Base-by-base conservation (phyloP, 1,140 invertebrate genomes). In the Eumeta japonica region DNA sequence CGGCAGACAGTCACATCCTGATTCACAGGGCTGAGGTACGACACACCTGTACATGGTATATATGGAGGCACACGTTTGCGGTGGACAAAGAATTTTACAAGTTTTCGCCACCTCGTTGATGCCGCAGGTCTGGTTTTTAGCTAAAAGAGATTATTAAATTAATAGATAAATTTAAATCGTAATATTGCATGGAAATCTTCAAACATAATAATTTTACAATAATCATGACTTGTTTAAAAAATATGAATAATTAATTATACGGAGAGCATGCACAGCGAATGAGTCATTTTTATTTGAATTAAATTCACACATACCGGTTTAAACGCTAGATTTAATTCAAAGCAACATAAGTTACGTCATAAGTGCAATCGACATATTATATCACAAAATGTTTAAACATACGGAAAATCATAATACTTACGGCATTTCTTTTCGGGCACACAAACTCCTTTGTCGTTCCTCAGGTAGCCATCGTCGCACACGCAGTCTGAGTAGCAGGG, bases 401-500 rank as follows among this genome's bases (percentile, higher is more conserved):
- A 24, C 20, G 20, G 5, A 24, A 24, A 7, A 7, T 24, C 20
- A 24, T 7, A 24, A 16, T 5, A 32, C 41, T 42, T 41, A 48
- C 48, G 43, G 31, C 56, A 59, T 13, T 56, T 18, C 13, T 37
- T 37, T 17, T 39, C 37, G 0, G 33, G 34, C 9, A 63, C 50
- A 31, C 58, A 63, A 0, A 43, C 29, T 4, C 49, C 49, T 15
- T 46, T 33, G 9, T 16, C 18, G 32, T 54, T 46, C 34, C 59
- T 50, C n/a, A 62, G 31, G 35, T 54, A 54, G 4, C 50, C 54
- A 5, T 46, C 18, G 9, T 36, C 31, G 29, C 63, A 67, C 10
- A 54, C 45, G 27, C 63, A 67, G 9, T 55, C 57, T 15, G 50
- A 43, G 10, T 43, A 35, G 16, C 62, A 62, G 0, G 20, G 20